These are phyloP conservation scores for Etia nguti DNA, from an alignment of 2,113 vertebrate species.

Conservation along the genomic window DNA sequence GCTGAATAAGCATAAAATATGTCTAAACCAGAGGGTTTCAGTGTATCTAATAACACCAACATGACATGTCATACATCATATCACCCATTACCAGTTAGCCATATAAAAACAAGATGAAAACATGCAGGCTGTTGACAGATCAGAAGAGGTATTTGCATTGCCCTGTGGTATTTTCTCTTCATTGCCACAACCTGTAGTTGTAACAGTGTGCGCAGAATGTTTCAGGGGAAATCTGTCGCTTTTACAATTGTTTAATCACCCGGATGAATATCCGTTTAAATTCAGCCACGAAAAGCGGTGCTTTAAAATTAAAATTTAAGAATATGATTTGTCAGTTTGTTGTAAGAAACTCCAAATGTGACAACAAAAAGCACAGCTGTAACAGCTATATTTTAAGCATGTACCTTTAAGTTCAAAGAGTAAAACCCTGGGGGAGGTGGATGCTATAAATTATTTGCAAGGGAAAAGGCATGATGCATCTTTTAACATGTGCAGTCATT, in stretches of 20 bases:
- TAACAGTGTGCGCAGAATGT: not conserved
- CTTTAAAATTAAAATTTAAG: not conserved
- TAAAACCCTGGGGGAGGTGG: conserved; percentile 58
- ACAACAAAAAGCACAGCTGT: conserved; percentile 8
- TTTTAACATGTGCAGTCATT: conserved; percentile 92
- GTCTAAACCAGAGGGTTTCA: conserved; percentile 62
- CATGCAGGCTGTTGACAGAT: conserved; percentile 55
- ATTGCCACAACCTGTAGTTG: conserved; percentile 14
- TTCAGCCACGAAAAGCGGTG: not conserved
- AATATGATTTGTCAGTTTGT: not conserved
- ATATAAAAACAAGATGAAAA: conserved; percentile 65
- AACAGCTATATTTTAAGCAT: conserved; percentile 65
- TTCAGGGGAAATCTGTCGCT: not conserved
- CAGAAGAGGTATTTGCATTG: conserved; percentile 57
- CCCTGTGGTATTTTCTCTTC: conserved; percentile 53
- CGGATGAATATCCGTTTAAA: not conserved
- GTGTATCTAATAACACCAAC: conserved; percentile 77
- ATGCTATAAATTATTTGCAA: conserved; percentile 74
- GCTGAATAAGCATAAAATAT: conserved; percentile 91
- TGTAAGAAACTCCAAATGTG: conserved; percentile 21
- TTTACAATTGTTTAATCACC: not conserved
- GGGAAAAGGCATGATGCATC: conserved; percentile 76
- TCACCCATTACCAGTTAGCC: conserved; percentile 81
- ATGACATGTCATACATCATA: conserved; percentile 92
- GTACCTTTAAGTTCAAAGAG: conserved; percentile 73